phyloP scores from a whole-genome alignment of 1,140 invertebrate genomes.

The Meloidogyne floridensis region DNA sequence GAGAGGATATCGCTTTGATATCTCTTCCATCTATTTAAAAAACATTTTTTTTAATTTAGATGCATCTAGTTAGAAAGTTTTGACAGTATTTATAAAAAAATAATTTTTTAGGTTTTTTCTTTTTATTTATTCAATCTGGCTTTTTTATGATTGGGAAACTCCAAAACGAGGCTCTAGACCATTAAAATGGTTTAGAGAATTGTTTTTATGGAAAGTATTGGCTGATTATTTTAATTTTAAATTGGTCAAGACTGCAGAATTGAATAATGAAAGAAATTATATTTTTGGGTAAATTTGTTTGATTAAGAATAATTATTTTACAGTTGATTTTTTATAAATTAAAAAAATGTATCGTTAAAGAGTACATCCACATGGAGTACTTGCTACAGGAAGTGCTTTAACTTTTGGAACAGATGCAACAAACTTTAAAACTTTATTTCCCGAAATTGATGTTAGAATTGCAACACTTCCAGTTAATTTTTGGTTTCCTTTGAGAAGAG shows the following conservation, averaged over 20 bases:
- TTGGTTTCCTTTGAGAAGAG: conserved; percentile 20
- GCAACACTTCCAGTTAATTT: conserved; percentile 27
- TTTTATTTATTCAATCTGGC: conserved; percentile 8
- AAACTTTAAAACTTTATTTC: conserved; percentile 7
- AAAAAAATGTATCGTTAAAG: neutral
- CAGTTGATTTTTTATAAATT: no score
- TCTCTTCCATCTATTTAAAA: no score
- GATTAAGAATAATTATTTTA: neutral
- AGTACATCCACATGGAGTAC: conserved; percentile 24
- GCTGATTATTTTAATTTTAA: conserved; percentile 23
- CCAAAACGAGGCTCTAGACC: conserved; percentile 18
- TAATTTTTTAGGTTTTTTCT: neutral
- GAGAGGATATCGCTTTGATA: no score
- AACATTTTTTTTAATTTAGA: no score
- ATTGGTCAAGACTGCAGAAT: conserved; percentile 16
- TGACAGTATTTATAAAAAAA: neutral
- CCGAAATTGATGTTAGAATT: neutral
- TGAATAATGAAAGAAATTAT: conserved; percentile 16
- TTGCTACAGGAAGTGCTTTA: conserved; percentile 10
- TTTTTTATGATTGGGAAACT: conserved; percentile 15
- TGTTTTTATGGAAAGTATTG: conserved; percentile 15
- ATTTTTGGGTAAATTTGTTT: conserved; percentile 13
- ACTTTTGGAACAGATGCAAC: conserved; percentile 20
- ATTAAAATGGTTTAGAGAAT: conserved; percentile 7
- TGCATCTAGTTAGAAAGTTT: no score